Percentiles rank a stretch among this genome's conserved stretches.
Evolutionary conservation across 2,797 vertebrate species (phyloP).

Genomic region (Muraenolepis orangiensis): DNA sequence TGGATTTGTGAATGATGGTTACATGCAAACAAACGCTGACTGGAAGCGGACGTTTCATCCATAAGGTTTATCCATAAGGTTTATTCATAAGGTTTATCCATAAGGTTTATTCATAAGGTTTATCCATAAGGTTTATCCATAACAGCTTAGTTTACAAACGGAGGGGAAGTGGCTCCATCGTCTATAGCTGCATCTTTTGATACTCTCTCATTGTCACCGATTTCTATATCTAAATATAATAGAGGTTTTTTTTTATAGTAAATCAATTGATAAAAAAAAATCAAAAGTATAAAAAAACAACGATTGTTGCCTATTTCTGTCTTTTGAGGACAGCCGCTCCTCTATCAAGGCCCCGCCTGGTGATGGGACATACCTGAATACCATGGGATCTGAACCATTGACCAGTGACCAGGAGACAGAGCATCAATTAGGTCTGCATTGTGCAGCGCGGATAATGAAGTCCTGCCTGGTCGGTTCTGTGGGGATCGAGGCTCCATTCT

Average conservation of each 20-base stretch:
- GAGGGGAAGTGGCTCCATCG: conserved; percentile 10
- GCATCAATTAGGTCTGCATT: neutral
- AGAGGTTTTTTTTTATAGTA: conserved; percentile 30
- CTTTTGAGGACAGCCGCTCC: conserved; percentile 43
- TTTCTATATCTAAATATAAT: conserved; percentile 63
- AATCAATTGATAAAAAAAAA: conserved; percentile 47
- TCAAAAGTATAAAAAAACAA: too few species aligned
- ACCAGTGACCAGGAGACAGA: neutral
- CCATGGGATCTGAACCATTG: conserved; percentile 52
- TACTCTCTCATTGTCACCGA: conserved; percentile 44
- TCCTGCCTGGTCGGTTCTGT: neutral
- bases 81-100: too few species aligned
- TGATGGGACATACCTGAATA: conserved; percentile 51
- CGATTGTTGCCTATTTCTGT: conserved; percentile 44
- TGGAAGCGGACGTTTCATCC: conserved; percentile 22
- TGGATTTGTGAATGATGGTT: conserved; percentile 42
- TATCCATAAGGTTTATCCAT: too few species aligned
- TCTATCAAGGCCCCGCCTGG: conserved; percentile 60
- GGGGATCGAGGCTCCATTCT: neutral
- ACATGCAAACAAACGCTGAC: conserved; percentile 41
- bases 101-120: too few species aligned
- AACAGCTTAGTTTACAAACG: conserved; percentile 32
- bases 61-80: too few species aligned
- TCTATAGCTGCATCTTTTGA: neutral
- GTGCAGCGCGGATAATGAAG: neutral